Conservation (phyloP, 1,140 invertebrate genomes). For the Cydia pomonella region DNA sequence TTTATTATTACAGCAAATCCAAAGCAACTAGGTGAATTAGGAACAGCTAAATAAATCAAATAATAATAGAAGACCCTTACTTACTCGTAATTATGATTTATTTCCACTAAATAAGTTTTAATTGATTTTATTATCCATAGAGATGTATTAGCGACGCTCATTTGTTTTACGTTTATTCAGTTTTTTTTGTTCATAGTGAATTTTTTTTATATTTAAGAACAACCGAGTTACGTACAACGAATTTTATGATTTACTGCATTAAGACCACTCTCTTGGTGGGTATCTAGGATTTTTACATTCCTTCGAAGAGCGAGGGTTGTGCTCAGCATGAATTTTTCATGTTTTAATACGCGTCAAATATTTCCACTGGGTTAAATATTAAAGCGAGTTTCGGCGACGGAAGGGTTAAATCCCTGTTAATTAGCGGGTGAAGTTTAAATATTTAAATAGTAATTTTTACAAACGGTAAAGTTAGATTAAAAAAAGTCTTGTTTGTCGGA, state of each 20-base stretch:
- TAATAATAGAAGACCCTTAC: too few relatives aligned
- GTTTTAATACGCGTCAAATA: constrained; percentile 80
- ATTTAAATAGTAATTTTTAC: constrained; percentile 81
- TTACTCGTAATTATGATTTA: too few relatives aligned
- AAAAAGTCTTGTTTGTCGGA: constrained; percentile 66
- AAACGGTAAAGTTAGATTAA: constrained; percentile 81
- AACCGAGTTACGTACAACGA: neutral
- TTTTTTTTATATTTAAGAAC: too few relatives aligned
- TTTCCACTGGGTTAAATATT: constrained; percentile 77
- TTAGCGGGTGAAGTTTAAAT: constrained; percentile 73
- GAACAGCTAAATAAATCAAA: too few relatives aligned
- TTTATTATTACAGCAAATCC: neutral
- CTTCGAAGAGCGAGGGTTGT: constrained; percentile 39
- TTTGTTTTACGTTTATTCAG: too few relatives aligned
- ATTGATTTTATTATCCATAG: too few relatives aligned
- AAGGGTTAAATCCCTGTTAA: constrained; percentile 80
- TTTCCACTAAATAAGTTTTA: too few relatives aligned
- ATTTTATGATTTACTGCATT: neutral
- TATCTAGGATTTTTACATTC: constrained; percentile 14
- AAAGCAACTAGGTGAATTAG: neutral
- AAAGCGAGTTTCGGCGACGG: constrained; percentile 72
- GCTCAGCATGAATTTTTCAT: constrained; percentile 74
- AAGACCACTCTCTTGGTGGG: neutral
- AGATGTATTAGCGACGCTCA: too few relatives aligned
- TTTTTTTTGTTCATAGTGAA: too few relatives aligned